A percentile compares a stretch with the other conserved stretches of the same genome.
Conservation (phyloP, 2,888 invertebrate genomes). For the Ormia ochracea region DNA sequence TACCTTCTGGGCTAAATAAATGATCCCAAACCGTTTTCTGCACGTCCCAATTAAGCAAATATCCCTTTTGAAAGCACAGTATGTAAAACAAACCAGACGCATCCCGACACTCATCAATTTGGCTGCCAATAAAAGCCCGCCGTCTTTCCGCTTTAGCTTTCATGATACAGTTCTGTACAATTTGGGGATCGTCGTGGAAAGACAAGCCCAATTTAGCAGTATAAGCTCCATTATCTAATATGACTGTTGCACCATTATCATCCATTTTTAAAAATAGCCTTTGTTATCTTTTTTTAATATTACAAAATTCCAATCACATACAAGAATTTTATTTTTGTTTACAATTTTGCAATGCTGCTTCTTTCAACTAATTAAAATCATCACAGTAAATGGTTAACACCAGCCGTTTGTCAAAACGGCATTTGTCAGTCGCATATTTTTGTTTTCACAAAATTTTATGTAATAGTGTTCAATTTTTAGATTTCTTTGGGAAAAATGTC, state of each 20-base stretch:
- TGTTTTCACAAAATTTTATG: conserved; percentile 61
- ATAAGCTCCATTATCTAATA: conserved; percentile 93
- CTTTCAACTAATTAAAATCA: neutral
- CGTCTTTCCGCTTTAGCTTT: conserved; percentile 98
- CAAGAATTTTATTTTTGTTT: conserved; percentile 6
- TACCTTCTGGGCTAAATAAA: conserved; percentile 90
- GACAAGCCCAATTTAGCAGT: conserved; percentile 91
- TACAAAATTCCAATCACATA: too few relatives aligned
- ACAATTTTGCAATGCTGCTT: neutral
- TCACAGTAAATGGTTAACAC: neutral
- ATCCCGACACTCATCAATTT: conserved; percentile 97
- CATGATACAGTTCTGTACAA: conserved; percentile 96
- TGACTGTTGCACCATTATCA: conserved; percentile 70
- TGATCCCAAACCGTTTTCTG: conserved; percentile 97
- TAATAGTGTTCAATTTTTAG: conserved; percentile 54
- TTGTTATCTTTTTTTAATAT: neutral
- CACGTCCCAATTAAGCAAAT: conserved; percentile 94
- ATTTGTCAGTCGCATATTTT: conserved; percentile 10
- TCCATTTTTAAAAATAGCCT: conserved; percentile 57
- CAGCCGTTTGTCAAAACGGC: neutral
- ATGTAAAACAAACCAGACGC: conserved; percentile 96
- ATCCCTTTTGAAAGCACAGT: conserved; percentile 95
- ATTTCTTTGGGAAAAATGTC: conserved; percentile 67
- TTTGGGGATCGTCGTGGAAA: conserved; percentile 82
- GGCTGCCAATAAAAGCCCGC: conserved; percentile 93